Evolutionary conservation across 2,888 invertebrate species (phyloP), one percentile per base, ranked within the genome.

Genomic region (Perizoma affinitatum): DNA sequence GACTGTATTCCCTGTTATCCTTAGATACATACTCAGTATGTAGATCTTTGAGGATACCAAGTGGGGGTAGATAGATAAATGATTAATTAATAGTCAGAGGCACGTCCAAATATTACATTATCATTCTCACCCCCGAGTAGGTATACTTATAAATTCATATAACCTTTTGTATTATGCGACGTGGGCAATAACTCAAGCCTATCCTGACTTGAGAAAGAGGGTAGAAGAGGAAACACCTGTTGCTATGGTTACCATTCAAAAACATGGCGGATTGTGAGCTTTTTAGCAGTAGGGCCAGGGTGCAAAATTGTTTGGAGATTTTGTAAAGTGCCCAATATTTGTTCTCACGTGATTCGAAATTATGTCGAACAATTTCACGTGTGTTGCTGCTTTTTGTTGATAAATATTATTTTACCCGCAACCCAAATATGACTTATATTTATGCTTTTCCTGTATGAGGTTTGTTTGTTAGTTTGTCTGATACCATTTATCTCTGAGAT

Each of bases 181-280:
- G 79, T 73, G 79, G 77, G 79, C 82, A 79, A 87, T 87, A 87
- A 84, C 78, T 87, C 82, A 83, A 72, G 77, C 77, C 80, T 71
- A 73, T 71, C 68, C 67, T 72, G 70, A 67, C 76, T 77, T 80
- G 72, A 74, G 71, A 72, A 70, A 72, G 68, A 64, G 70, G 69
- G 68, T 70, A 65, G 70, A 69, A 75, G 71, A 73, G 66, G 57
- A 71, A 71, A 78, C 80, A 88, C 88, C 80, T 88, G 88, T 88
- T 87, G 88, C 86, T 85, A 86, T 84, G 80, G 82, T 78, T 68
- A 86, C 82, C 65, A 70, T 64, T 64, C 63, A 56, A 73, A 68
- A 58, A 65, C 56, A 53, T 69, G 66, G 64, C 54, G 60, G 57
- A 71, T 61, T 61, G 54, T 56, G 36, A 63, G 53, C 67, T 65